These are phyloP conservation scores for Aramus guarauna DNA, from an alignment of 2,113 vertebrate genomes.

Conservation along the genomic window DNA sequence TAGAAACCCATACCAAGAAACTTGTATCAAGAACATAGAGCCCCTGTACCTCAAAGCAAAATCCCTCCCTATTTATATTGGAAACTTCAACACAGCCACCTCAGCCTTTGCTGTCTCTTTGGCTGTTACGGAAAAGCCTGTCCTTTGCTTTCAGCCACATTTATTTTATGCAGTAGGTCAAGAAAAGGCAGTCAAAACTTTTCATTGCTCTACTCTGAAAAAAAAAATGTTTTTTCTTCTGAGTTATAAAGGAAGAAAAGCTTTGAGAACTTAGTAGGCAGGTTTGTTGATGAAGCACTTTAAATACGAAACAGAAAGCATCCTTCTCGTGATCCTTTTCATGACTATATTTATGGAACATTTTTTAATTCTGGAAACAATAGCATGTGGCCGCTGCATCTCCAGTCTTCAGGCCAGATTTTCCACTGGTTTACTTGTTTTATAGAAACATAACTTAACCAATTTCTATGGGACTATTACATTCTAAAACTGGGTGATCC, in stretches of 20 bases:
- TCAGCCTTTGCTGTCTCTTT: neutral
- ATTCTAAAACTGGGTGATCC: neutral
- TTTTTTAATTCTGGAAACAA: neutral
- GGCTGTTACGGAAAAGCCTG: neutral
- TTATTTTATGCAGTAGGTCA: neutral
- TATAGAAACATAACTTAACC: neutral
- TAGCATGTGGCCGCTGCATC: neutral
- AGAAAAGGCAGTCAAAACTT: conserved; percentile 20
- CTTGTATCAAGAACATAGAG: neutral
- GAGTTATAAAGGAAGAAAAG: neutral
- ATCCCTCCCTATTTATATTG: neutral
- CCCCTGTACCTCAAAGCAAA: neutral
- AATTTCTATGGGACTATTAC: neutral
- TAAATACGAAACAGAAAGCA: neutral
- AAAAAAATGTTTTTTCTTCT: neutral
- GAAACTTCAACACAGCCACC: neutral
- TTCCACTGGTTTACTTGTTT: neutral
- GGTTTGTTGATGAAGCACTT: neutral
- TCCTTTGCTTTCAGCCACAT: neutral
- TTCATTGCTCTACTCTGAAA: neutral
- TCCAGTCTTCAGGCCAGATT: neutral
- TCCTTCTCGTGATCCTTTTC: neutral
- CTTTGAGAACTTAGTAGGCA: conserved; percentile 3
- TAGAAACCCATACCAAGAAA: neutral
- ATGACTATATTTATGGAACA: neutral